Percentiles rank a stretch among this genome's conserved stretches.
phyloP scores from a whole-genome alignment of 2,888 invertebrate species.

The Adelognathus sp. region DNA sequence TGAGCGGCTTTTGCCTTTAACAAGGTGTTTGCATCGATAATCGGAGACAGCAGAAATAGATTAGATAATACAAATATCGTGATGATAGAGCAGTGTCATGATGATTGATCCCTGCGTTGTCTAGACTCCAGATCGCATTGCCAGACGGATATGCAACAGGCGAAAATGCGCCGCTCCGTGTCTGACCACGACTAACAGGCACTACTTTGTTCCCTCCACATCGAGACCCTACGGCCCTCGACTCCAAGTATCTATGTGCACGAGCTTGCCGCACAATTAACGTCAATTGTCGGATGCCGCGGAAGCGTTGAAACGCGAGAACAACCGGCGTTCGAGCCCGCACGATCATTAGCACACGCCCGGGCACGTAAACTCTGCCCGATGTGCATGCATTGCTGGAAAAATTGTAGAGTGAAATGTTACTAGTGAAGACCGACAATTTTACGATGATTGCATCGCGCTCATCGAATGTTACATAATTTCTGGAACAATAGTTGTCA shows the following conservation, averaged over 20 bases:
- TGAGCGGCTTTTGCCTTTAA: no score
- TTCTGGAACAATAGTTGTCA: no score
- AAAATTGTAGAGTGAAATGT: constrained; percentile 14
- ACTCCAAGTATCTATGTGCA: constrained; percentile 31
- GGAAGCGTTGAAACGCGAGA: constrained; percentile 51
- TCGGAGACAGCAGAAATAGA: no score
- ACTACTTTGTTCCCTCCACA: constrained; percentile 13
- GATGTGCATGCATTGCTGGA: constrained; percentile 2
- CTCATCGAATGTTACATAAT: neutral
- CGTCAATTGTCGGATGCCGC: constrained; percentile 64
- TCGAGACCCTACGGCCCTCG: neutral
- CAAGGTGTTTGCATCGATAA: no score
- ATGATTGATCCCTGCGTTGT: neutral
- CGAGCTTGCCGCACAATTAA: constrained; percentile 64
- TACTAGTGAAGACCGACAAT: neutral
- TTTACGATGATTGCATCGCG: neutral
- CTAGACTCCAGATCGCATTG: constrained; percentile 12
- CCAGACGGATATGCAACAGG: constrained; percentile 16
- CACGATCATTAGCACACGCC: constrained; percentile 46
- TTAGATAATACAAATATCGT: neutral
- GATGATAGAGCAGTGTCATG: neutral
- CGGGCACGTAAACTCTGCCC: constrained; percentile 3
- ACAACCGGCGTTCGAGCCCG: constrained; percentile 23
- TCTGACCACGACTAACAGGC: constrained; percentile 11
- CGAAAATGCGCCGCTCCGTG: constrained; percentile 5